Percentiles rank a stretch among this genome's conserved stretches.
phyloP scores from a whole-genome alignment of 2,888 invertebrate species.

The Pristionchus arcanus region DNA sequence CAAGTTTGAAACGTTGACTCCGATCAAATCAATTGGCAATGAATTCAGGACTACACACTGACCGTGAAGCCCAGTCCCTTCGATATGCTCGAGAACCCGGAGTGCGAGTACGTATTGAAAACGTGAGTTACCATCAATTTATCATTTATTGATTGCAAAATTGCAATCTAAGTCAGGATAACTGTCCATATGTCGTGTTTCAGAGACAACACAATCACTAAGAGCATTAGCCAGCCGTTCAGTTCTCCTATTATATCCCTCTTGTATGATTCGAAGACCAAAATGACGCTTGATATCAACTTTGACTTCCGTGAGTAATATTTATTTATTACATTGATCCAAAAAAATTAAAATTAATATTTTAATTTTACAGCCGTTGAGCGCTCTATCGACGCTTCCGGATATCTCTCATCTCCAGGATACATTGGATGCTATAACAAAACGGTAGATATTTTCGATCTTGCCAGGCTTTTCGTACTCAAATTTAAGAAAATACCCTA shows the following conservation, averaged over 20 bases:
- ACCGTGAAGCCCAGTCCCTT: not conserved
- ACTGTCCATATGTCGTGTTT: not conserved
- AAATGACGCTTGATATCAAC: not conserved
- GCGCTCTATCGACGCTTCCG: not conserved
- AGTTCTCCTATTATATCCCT: not conserved
- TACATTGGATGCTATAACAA: constrained; percentile 17
- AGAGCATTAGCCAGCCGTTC: not conserved
- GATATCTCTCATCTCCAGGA: not conserved
- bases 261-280: not conserved
- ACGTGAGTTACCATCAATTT: not conserved
- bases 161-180: too few species aligned
- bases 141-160: too few species aligned
- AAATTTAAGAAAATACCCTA: not conserved
- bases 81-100: not conserved
- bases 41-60: not conserved
- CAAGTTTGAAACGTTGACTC: not conserved
- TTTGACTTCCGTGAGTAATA: not conserved
- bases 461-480: not conserved
- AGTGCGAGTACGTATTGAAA: not conserved
- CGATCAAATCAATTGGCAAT: not conserved
- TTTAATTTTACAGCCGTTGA: not conserved
- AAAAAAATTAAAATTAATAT: not conserved
- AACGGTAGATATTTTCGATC: not conserved
- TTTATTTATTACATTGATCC: not conserved
- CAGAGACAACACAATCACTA: not conserved